Base-by-base conservation (phyloP, 92 coral and sea anemone species). In the Chrysogorgia sp. region DNA sequence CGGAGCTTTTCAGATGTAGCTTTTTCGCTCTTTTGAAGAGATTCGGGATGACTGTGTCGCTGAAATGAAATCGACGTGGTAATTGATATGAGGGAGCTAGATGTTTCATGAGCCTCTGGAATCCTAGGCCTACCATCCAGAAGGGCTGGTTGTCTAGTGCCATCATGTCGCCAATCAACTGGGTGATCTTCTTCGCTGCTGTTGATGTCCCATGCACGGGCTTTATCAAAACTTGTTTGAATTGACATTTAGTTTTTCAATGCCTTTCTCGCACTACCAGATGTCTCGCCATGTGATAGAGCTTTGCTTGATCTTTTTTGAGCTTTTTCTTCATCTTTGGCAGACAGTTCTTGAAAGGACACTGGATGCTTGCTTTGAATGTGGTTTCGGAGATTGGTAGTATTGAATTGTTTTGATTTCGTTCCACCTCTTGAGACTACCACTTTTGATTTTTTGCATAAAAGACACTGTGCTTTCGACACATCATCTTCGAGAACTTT, bases 121-220 rank as follows among this genome's bases (percentile, higher is more conserved):
- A 61, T 28, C 40, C 67, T 23, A 61, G 7, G 67, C 34, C 40
- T 61, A 31, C 67, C 3, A 28, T 61, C 37, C 30, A 24, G 40
- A 61, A 61, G 1, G 67, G 67, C 40, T 61, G 67, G 67, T 61
- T 61, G n/a, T n/a, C n/a, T n/a, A n/a, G n/a, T n/a, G n/a, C n/a
- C n/a, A n/a, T n/a, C n/a, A n/a, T n/a, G n/a, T n/a, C n/a, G n/a
- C n/a, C n/a, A n/a, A n/a, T n/a, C n/a, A n/a, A n/a, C n/a, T n/a
- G n/a, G n/a, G n/a, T 63, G 41, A 63, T 34, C 35, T 29, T 61
- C 37, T 61, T 24, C 10, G 68, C 15, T 29, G 40, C 67, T 61
- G 40, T 32, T 61, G 40, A 61, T 61, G 21, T 61, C 67, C 67
- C 40, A 28, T 28, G 34, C 8, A n/a, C n/a, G n/a, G n/a, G n/a